Conservation (phyloP, 2,797 vertebrate species). For the Staurois parvus region DNA sequence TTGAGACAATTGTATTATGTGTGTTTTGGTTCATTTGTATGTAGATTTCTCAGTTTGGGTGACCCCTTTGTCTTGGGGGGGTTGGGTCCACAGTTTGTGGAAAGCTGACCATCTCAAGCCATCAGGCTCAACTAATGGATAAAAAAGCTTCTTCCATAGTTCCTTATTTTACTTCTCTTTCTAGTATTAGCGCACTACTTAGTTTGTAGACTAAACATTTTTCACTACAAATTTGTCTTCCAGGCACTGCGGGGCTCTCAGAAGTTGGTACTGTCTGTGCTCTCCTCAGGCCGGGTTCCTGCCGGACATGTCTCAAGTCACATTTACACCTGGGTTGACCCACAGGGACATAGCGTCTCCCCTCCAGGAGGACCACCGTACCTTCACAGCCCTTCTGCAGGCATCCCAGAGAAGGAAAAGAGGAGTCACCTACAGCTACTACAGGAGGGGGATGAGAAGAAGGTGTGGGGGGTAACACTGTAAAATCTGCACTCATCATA, state of each 20-base stretch:
- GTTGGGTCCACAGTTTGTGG: too few relatives aligned
- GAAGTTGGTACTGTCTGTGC: conserved; percentile 87
- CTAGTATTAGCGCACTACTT: not conserved
- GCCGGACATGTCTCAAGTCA: conserved; percentile 93
- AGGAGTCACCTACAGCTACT: conserved; percentile 92
- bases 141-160: not conserved
- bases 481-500: conserved; percentile 24
- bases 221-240: not conserved
- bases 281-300: conserved; percentile 89
- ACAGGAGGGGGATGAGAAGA: conserved; percentile 94
- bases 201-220: not conserved
- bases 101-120: too few relatives aligned
- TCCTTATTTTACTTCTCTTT: not conserved
- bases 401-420: conserved; percentile 80
- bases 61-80: too few relatives aligned
- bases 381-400: conserved; percentile 80
- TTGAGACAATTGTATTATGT: too few relatives aligned
- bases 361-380: conserved; percentile 82
- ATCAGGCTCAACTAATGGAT: too few relatives aligned
- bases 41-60: too few relatives aligned
- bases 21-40: too few relatives aligned
- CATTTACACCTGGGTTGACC: conserved; percentile 94
- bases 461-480: conserved; percentile 77
- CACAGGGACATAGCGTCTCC: conserved; percentile 82
- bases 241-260: conserved; percentile 94